Evolutionary conservation across 2,888 invertebrate species (phyloP), one percentile per base, ranked within the genome.

Genomic region (Empis stercorea): DNA sequence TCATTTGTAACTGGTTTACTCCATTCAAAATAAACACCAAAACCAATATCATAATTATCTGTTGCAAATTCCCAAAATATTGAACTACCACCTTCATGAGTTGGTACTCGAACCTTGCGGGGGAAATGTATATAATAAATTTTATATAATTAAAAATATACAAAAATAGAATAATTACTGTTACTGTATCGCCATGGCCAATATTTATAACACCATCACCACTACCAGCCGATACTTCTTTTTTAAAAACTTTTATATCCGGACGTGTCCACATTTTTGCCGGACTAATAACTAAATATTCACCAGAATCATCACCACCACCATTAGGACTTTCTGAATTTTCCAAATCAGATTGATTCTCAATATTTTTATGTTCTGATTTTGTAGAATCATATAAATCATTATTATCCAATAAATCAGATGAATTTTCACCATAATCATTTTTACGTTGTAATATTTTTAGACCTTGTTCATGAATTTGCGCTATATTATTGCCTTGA

Each of bases 21-120:
- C 93, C 96, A 99, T 72, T 99, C 99, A 67, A 99, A 99, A 68
- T 87, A 95, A 43, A 99, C 80, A 1, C 99, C 99, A 70, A 99
- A 99, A 51, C 86, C 93, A 59, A 99, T 87, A 66, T 99, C 99
- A 63, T 95, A 99, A 63, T 84, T 82, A 66, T 99, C 99, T 0
- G 99, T 97, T 13, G 96, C 95, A 68, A 99, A 99, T 73, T 99
- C 99, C 97, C 97, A 99, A 71, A 94, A 97, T 36, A 99, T 74
- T 59, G 89, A 86, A 2, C 85, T 80, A 0, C 97, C 97, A 59
- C 89, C 86, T 53, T 85, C 82, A 64, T 95, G 93, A 0, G 99
- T 99, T 10, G 99, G 99, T 46, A 99, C 97, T 36, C 97, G 76
- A 4, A 84, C 79, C 81, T 68, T 34, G 3, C n/a, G n/a, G n/a